A percentile compares a stretch with the other conserved stretches of the same genome.
These are phyloP conservation scores for Arrhopalites spinosus DNA, from an alignment of 2,888 invertebrate genomes.

Conservation along the genomic window DNA sequence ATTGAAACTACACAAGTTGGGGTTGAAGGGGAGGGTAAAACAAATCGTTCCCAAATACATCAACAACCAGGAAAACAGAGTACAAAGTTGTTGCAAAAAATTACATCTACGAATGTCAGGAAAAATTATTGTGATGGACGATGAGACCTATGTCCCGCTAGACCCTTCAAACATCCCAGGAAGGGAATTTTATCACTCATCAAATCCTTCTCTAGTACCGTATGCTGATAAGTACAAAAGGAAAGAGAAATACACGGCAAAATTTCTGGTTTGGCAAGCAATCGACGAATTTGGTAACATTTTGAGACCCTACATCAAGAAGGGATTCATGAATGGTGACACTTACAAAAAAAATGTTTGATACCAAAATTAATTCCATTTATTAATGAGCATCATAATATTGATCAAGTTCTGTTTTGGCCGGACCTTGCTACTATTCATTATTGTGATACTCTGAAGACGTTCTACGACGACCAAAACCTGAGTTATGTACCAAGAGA, in stretches of 20 bases:
- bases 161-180: not conserved
- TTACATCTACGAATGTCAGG: not conserved
- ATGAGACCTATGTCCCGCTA: not conserved
- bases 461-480: too few relatives aligned
- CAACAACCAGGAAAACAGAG: not conserved
- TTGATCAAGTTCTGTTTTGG: not conserved
- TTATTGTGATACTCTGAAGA: too few relatives aligned
- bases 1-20: not conserved
- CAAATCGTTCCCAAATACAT: not conserved
- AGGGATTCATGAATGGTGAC: not conserved
- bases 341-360: not conserved
- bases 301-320: not conserved
- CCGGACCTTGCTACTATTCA: not conserved
- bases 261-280: not conserved
- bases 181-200: not conserved
- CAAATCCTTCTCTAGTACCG: not conserved
- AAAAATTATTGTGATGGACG: not conserved
- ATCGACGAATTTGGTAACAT: not conserved
- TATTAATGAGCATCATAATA: not conserved
- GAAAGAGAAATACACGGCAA: not conserved
- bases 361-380: not conserved
- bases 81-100: not conserved
- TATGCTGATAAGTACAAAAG: not conserved
- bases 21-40: not conserved
- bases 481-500: too few relatives aligned